phyloP scores from a whole-genome alignment of 2,888 invertebrate species.

The Oxytorus armatus region DNA sequence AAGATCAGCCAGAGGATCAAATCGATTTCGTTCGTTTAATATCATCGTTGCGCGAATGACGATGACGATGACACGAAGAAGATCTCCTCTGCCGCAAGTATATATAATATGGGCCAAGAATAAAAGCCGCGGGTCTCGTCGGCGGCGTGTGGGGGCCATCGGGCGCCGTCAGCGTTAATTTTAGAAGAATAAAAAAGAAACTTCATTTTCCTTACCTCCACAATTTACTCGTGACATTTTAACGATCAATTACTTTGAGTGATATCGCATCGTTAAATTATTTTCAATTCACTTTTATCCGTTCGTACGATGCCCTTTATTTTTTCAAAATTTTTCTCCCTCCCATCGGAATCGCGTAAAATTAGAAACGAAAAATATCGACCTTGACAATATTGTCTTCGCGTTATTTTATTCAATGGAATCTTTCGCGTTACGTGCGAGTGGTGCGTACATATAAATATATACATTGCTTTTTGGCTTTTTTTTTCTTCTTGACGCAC shows the following conservation, averaged over 20 bases:
- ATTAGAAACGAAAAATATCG: neutral
- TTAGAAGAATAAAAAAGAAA: neutral
- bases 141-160: too few relatives aligned
- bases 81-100: neutral
- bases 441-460: neutral
- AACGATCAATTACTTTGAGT: too few relatives aligned
- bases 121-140: constrained; percentile 23
- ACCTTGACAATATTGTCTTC: neutral
- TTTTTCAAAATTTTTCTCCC: neutral
- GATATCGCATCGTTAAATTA: too few relatives aligned
- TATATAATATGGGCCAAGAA: constrained; percentile 45
- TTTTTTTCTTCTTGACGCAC: neutral
- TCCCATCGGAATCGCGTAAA: neutral
- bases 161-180: neutral
- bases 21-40: constrained; percentile 47
- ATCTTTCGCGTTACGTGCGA: neutral
- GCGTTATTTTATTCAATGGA: neutral
- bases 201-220: neutral
- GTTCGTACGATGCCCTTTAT: neutral
- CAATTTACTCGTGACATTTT: neutral
- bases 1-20: constrained; percentile 54
- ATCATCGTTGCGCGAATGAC: constrained; percentile 31
- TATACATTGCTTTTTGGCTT: neutral
- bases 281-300: too few relatives aligned
- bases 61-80: constrained; percentile 29